phyloP scores from a whole-genome alignment of 1,140 invertebrate genomes.

The Andricus grossulariae region DNA sequence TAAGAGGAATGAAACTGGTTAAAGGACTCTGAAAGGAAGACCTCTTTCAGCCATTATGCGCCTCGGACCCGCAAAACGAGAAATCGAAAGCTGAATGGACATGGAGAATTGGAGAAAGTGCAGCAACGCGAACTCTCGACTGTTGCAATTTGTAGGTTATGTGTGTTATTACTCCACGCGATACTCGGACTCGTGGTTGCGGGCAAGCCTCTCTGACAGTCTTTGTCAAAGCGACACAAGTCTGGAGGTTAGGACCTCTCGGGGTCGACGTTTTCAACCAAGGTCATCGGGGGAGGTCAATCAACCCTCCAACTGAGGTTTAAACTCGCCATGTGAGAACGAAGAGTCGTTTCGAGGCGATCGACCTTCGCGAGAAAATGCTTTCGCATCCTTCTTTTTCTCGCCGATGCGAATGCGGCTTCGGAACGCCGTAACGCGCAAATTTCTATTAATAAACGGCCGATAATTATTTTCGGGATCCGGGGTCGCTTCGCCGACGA shows the following conservation, averaged over 20 bases:
- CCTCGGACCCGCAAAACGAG: neutral
- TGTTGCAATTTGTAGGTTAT: slow-evolving; percentile 52
- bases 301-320: slow-evolving; percentile 20
- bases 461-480: slow-evolving; percentile 61
- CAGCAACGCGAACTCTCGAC: neutral
- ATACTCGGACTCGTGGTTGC: neutral
- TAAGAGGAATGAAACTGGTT: neutral
- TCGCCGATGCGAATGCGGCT: slow-evolving; percentile 48
- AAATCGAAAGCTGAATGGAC: slow-evolving; percentile 27
- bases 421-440: slow-evolving; percentile 55
- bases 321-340: slow-evolving; percentile 22
- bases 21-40: neutral
- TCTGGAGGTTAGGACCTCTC: slow-evolving; percentile 5
- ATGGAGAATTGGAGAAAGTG: neutral
- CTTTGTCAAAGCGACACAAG: slow-evolving; percentile 7
- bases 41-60: neutral
- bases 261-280: slow-evolving; percentile 7
- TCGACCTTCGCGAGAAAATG: slow-evolving; percentile 36
- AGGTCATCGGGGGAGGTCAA: slow-evolving; percentile 19
- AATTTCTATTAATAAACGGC: slow-evolving; percentile 70
- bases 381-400: slow-evolving; percentile 40
- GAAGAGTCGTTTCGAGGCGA: slow-evolving; percentile 13
- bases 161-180: slow-evolving; percentile 43
- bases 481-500: slow-evolving; percentile 35
- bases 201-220: neutral